Evolutionary conservation across 2,113 vertebrate species (phyloP).

Genomic region (Pollachius pollachius): DNA sequence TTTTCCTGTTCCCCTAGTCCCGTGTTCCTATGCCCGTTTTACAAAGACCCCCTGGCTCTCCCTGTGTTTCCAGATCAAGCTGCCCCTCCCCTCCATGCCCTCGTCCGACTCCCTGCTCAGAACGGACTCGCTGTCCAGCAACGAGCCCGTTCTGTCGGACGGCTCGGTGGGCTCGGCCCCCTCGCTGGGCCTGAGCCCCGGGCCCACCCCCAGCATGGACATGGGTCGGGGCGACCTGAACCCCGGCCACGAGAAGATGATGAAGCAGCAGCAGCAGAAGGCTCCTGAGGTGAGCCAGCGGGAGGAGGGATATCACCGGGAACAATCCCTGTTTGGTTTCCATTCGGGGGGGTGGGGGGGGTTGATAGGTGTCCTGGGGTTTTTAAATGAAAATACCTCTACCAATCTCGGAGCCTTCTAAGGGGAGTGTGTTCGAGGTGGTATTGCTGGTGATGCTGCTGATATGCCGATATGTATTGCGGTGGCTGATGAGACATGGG

Average conservation of each 20-base stretch:
- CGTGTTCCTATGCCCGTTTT: not conserved
- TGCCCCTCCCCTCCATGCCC: slow-evolving; percentile 55
- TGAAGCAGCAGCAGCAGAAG: slow-evolving; percentile 76
- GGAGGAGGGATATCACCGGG: not conserved
- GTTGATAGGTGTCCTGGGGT: not conserved
- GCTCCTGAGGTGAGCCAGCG: slow-evolving; percentile 72
- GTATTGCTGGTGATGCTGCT: not conserved
- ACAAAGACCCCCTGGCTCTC: slow-evolving; percentile 1
- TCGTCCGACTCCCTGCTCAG: slow-evolving; percentile 66
- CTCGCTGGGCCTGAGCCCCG: slow-evolving; percentile 72
- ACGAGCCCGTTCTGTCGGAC: slow-evolving; percentile 70
- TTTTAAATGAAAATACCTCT: not conserved
- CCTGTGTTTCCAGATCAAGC: slow-evolving; percentile 59
- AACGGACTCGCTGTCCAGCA: slow-evolving; percentile 70
- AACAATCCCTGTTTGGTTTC: not conserved
- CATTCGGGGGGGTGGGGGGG: not conserved
- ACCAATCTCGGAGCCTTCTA: not conserved
- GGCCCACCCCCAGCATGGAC: slow-evolving; percentile 65
- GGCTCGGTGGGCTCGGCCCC: slow-evolving; percentile 70
- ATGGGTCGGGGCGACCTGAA: slow-evolving; percentile 74
- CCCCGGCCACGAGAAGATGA: slow-evolving; percentile 78
- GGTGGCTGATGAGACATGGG: not conserved
- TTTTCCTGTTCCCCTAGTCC: not conserved
- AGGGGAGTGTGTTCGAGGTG: not conserved
- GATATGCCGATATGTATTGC: not conserved